Evolutionary conservation across 2,797 vertebrate genomes (phyloP), one percentile per base, ranked within the genome.

Genomic region (Chanos chanos): DNA sequence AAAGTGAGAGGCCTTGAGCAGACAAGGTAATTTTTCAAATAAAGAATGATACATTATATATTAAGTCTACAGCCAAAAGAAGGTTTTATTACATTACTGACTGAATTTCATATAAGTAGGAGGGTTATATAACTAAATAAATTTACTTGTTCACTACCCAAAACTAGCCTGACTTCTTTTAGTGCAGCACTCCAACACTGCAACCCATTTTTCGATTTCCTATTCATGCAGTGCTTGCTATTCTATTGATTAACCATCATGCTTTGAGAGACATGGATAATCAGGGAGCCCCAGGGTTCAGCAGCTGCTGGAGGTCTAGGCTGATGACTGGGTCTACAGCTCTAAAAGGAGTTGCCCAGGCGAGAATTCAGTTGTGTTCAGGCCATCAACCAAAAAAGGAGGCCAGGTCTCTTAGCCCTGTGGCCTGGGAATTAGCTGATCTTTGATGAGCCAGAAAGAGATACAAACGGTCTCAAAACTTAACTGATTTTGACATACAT

Each of bases 231-330:
- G 65, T 19, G 58, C 74, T 69, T 72, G 76, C 50, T 66, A 63
- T 58, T 68, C 66, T 65, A 89, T 87, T 81, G 86, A 89, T 86
- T 82, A 79, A 64, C 74, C 72, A 78, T 83, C 81, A 77, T 59
- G 75, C 63, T 70, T 56, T 41, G 72, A 74, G 62, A 68, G 61
- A 58, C 64, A 71, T 61, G 73, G 75, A 83, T 79, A 87, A 83
- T 80, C 82, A 77, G 68, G 67, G 51, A 39, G 47, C 63, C 76
- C 73, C 1, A 62, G 71, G 78, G 75, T 48, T 49, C 28, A 41
- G 57, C 69, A 59, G 58, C 9, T 45, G 57, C 62, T 53, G 36
- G 51, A 64, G 45, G 60, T 45, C 72, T 76, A 61, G 60, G 61
- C 69, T 67, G 68, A 66, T 72, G 82, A 62, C 61, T 58, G 76